Base-by-base conservation (phyloP, 37 sponge, comb jelly and placozoan genomes). In the Axinella damicornis region DNA sequence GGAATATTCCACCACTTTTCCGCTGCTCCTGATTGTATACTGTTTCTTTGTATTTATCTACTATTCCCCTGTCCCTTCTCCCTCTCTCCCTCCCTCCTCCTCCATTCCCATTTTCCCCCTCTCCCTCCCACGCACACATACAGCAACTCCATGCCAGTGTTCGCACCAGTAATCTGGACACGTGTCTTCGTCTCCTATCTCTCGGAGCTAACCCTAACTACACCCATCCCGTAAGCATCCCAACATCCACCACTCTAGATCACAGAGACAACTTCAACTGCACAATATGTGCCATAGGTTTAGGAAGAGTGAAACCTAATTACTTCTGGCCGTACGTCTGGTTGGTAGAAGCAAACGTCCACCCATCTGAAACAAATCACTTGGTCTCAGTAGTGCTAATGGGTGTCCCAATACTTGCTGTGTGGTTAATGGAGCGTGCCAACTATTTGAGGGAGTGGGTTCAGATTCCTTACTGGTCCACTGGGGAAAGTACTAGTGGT, bases 61-160 rank as follows among this genome's bases (percentile, higher is more conserved):
- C n/a, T n/a, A n/a, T 17, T n/a, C 57, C 15, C 30, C 17, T 31
- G 17, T 54, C 53, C 25, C n/a, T 27, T 30, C 64, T 28, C 61
- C 25, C 72, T 38, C 22, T n/a, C 20, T 18, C 41, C 41, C 81
- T 69, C 70, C 38, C 78, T 68, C 77, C 77, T 52, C 85, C 25
- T 40, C 36, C 59, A 11, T 55, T 32, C 65, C 53, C 71, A 19
- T 55, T 52, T 60, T 41, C 68, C 24, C 59, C 72, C 82, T 56
- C 60, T 81, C 71, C 56, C 58, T 57, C 71, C 33, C 71, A 33
- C 38, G 13, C 18, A 17, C 38, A 54, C 52, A 21, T 56, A 16
- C 60, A 96, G 94, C 97, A 96, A 94, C 90, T 96, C 37, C 97
- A 96, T 89, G 97, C 97, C 22, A 89, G 92, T 76, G 94, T 89